phyloP scores from a whole-genome alignment of 2,113 vertebrate species.

The Struthidea cinerea region DNA sequence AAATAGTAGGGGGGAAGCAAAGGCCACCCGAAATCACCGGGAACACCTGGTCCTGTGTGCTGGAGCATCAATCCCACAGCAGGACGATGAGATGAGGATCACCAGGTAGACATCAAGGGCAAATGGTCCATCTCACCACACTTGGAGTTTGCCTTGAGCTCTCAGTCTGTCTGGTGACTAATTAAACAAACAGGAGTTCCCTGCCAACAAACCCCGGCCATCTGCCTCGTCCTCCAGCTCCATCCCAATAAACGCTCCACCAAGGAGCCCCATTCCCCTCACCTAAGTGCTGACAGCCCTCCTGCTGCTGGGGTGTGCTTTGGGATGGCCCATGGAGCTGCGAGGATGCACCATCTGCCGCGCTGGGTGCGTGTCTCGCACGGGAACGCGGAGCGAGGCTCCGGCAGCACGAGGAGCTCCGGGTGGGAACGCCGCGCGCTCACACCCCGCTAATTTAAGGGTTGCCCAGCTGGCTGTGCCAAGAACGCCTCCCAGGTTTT shows the following conservation, averaged over 20 bases:
- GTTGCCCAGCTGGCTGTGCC: background rate
- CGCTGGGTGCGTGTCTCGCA: background rate
- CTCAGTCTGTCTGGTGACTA: background rate
- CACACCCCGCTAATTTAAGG: background rate
- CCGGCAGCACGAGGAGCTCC: background rate
- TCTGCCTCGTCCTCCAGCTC: background rate
- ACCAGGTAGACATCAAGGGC: background rate
- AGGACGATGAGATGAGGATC: background rate
- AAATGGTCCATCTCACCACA: background rate
- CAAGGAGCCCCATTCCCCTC: background rate
- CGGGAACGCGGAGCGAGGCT: background rate
- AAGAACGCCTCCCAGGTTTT: background rate
- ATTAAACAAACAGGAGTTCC: conserved; percentile 43
- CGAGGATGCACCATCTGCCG: background rate
- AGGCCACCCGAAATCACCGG: fast-evolving
- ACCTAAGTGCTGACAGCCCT: background rate
- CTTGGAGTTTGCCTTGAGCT: background rate
- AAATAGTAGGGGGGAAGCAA: fast-evolving
- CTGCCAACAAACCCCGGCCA: conserved; percentile 27
- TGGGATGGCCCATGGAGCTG: fast-evolving
- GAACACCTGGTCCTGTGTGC: fast-evolving
- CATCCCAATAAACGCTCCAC: background rate
- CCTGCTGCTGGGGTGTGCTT: background rate
- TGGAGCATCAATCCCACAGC: background rate
- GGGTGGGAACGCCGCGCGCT: background rate